Percentiles rank a stretch among this genome's conserved stretches.
phyloP scores from a whole-genome alignment of 1,140 invertebrate genomes.

The Ceratitis capitata region DNA sequence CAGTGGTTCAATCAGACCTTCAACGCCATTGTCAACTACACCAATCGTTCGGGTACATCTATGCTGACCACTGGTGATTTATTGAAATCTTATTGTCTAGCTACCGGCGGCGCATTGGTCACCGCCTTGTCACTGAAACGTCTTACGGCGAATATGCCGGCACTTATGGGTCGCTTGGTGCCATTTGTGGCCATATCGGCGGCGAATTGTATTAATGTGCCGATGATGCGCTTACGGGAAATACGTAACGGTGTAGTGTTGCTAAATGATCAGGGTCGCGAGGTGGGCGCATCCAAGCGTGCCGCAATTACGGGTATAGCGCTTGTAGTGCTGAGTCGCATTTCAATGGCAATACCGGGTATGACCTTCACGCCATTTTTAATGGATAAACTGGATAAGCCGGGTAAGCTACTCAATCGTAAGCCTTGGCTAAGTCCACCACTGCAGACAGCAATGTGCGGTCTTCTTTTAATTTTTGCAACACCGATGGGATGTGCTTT shows the following conservation, averaged over 20 bases:
- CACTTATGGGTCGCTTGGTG: constrained; percentile 71
- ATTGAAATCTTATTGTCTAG: constrained; percentile 86
- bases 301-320: constrained; percentile 82
- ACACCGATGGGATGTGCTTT: constrained; percentile 84
- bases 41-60: constrained; percentile 86
- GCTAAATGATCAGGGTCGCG: constrained; percentile 76
- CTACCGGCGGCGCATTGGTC: constrained; percentile 88
- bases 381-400: constrained; percentile 74
- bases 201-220: constrained; percentile 93
- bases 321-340: constrained; percentile 85
- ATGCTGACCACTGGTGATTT: constrained; percentile 79
- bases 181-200: constrained; percentile 89
- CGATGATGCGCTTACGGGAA: constrained; percentile 87
- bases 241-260: constrained; percentile 81
- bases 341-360: constrained; percentile 88
- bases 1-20: constrained; percentile 94
- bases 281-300: constrained; percentile 75
- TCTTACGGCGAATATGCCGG: constrained; percentile 61
- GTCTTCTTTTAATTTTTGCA: constrained; percentile 79
- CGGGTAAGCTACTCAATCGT: constrained; percentile 66
- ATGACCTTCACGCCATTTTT: constrained; percentile 80
- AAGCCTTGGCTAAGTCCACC: constrained; percentile 70
- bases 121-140: constrained; percentile 84
- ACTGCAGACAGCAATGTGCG: constrained; percentile 75
- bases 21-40: constrained; percentile 91